Percentiles rank a stretch among this genome's conserved stretches.
phyloP scores from a whole-genome alignment of 35 echinoderm and acorn worm genomes.

The Holothuria glaberrima region DNA sequence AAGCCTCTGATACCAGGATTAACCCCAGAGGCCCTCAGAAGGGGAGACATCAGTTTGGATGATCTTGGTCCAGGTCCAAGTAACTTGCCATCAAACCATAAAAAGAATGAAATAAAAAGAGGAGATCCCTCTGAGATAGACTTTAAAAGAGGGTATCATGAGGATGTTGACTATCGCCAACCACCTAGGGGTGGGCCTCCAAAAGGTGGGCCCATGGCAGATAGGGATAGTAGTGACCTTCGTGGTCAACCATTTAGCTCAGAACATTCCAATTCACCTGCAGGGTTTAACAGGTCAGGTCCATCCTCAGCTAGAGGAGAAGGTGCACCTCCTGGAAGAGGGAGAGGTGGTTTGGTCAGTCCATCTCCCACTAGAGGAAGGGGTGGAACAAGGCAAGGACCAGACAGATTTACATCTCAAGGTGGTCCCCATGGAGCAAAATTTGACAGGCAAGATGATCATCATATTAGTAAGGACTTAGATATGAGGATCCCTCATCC shows the following conservation, averaged over 20 bases:
- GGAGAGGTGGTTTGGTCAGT: background rate
- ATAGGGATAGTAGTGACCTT: conserved; percentile 18
- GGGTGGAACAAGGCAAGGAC: too few relatives aligned
- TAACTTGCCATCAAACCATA: background rate
- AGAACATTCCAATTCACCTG: conserved; percentile 39
- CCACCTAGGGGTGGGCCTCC: background rate
- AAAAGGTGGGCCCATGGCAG: background rate
- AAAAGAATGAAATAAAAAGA: background rate
- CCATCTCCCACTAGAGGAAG: too few relatives aligned
- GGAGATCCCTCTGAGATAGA: background rate
- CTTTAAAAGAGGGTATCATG: background rate
- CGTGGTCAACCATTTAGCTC: background rate
- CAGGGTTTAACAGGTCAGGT: background rate
- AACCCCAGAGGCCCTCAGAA: conserved; percentile 19
- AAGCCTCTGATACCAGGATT: conserved; percentile 41
- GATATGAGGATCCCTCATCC: too few relatives aligned
- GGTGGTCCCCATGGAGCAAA: too few relatives aligned
- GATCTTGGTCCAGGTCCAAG: background rate
- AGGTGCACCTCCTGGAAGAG: conserved; percentile 10
- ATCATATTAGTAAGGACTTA: too few relatives aligned
- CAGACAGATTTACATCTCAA: too few relatives aligned
- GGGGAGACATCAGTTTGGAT: conserved; percentile 8
- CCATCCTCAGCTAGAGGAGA: conserved; percentile 22
- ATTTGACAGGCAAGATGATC: too few relatives aligned
- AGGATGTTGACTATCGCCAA: conserved; percentile 27